Evolutionary conservation across 2,888 invertebrate species (phyloP).

Genomic region (Dendrolimus houi): DNA sequence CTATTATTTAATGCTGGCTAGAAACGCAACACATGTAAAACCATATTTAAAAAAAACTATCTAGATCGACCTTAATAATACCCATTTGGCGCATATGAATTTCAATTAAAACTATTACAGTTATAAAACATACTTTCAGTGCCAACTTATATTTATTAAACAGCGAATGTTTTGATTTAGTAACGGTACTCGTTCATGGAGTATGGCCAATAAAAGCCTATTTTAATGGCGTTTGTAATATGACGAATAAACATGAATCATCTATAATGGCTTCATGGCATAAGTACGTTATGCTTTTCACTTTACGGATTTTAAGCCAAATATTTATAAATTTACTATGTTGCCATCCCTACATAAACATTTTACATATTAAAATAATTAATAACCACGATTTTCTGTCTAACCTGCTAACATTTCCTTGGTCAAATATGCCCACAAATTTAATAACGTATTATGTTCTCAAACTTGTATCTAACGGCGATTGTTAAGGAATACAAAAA

Average conservation of each 20-base stretch:
- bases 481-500: too few relatives aligned
- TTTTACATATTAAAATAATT: too few relatives aligned
- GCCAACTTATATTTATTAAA: slow-evolving; percentile 72
- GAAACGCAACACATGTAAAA: too few relatives aligned
- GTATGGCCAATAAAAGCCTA: slow-evolving; percentile 65
- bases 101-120: slow-evolving; percentile 44
- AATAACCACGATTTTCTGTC: too few relatives aligned
- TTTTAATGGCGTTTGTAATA: slow-evolving; percentile 71
- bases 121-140: slow-evolving; percentile 53
- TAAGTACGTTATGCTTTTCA: slow-evolving; percentile 41
- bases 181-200: slow-evolving; percentile 61
- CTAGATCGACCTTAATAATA: slow-evolving; percentile 5
- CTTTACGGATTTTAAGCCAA: slow-evolving; percentile 41
- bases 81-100: slow-evolving; percentile 50
- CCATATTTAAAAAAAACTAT: too few relatives aligned
- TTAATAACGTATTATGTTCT: too few relatives aligned
- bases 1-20: too few relatives aligned
- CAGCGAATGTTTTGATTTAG: slow-evolving; percentile 68
- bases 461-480: too few relatives aligned
- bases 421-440: too few relatives aligned
- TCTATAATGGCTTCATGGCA: slow-evolving; percentile 45
- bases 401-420: too few relatives aligned
- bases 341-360: too few relatives aligned
- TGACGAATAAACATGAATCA: slow-evolving; percentile 72
- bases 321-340: slow-evolving; percentile 28